Percentiles rank a stretch among this genome's conserved stretches.
These are phyloP conservation scores for Cryptoleucopteryx plumbea DNA, from an alignment of 2,113 vertebrate species.

Conservation along the genomic window DNA sequence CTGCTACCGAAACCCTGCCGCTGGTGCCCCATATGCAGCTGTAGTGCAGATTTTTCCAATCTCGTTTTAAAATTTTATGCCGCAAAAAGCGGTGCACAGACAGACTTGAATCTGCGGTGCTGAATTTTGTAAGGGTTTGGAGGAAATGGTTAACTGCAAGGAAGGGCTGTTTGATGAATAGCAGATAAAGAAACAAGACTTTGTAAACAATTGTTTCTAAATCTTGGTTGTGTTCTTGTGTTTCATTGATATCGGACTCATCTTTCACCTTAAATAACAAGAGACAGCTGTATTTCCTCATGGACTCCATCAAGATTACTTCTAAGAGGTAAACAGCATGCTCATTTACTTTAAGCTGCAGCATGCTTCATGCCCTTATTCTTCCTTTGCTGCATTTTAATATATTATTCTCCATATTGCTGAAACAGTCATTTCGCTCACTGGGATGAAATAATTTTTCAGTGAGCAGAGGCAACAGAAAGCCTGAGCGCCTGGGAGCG, in stretches of 20 bases:
- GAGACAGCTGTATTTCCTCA: background rate
- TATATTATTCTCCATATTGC: background rate
- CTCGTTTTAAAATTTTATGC: background rate
- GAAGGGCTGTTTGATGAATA: background rate
- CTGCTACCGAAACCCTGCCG: background rate
- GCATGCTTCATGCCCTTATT: background rate
- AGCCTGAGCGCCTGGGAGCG: accelerated
- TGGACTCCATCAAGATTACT: background rate
- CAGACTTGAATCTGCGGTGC: background rate
- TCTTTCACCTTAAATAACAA: background rate
- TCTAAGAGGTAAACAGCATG: background rate
- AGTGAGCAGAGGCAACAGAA: background rate
- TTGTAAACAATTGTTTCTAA: background rate
- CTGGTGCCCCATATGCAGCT: background rate
- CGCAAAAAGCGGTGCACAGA: background rate
- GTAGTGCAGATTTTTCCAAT: background rate
- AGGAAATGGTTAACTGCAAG: background rate
- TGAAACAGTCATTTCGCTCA: background rate
- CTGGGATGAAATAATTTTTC: background rate
- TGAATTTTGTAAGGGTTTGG: background rate
- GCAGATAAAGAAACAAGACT: background rate
- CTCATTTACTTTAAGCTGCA: background rate
- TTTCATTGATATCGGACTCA: background rate
- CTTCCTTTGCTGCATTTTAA: background rate
- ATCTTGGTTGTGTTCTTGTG: background rate